These are phyloP conservation scores for Mercenaria mercenaria DNA, from an alignment of 1,140 invertebrate species.

Conservation along the genomic window DNA sequence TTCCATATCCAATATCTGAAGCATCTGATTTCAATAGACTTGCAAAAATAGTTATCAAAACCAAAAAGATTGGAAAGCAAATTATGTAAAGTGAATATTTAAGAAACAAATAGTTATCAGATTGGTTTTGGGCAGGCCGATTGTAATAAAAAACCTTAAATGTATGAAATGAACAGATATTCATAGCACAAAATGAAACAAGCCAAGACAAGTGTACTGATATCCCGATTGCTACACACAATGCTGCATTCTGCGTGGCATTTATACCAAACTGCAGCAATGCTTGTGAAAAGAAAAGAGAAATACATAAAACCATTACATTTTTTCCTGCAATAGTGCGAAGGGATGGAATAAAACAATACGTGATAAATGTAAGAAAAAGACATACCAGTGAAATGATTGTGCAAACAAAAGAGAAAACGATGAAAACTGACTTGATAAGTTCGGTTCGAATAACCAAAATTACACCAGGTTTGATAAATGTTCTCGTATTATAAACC, in stretches of 20 bases:
- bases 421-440: background rate
- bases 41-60: background rate
- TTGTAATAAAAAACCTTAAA: conserved; percentile 87
- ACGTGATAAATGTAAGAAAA: conserved; percentile 84
- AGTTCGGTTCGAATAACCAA: background rate
- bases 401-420: conserved; percentile 59
- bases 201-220: conserved; percentile 96
- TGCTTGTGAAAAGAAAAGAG: conserved; percentile 85
- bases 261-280: conserved; percentile 83
- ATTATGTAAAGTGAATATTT: conserved; percentile 28
- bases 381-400: conserved; percentile 84
- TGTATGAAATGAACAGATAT: conserved; percentile 92
- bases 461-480: background rate
- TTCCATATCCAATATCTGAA: conserved; percentile 56
- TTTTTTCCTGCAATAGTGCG: conserved; percentile 86
- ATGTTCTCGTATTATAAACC: background rate
- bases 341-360: conserved; percentile 82
- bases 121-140: background rate
- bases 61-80: background rate
- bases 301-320: conserved; percentile 84
- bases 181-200: conserved; percentile 97
- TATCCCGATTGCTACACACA: conserved; percentile 88
- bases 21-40: conserved; percentile 7
- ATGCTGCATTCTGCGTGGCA: background rate
- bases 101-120: conserved; percentile 26